Evolutionary conservation across 2,888 invertebrate genomes (phyloP).

Genomic region (Amorpha juglandis): DNA sequence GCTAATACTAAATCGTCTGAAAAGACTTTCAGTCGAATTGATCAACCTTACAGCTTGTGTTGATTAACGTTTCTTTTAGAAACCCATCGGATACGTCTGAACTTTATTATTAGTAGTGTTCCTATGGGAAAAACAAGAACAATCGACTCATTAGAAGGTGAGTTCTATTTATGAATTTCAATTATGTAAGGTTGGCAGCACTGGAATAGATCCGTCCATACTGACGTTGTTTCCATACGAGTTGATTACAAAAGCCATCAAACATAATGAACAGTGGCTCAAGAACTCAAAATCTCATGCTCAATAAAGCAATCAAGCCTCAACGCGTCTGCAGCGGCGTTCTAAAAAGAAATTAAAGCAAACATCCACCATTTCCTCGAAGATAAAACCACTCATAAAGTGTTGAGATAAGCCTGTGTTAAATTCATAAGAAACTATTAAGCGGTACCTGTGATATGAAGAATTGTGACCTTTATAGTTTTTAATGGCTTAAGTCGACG

Average conservation of each 20-base stretch:
- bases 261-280: conserved; percentile 3
- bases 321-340: conserved; percentile 24
- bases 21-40: no score
- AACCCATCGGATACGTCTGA: no score
- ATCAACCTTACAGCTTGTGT: no score
- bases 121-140: conserved; percentile 12
- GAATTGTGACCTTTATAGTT: conserved; percentile 51
- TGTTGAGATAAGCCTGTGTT: conserved; percentile 68
- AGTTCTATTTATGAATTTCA: conserved; percentile 2
- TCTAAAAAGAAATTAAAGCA: conserved; percentile 44
- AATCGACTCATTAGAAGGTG: conserved; percentile 4
- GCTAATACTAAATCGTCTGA: no score
- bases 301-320: conserved; percentile 36
- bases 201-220: not conserved
- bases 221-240: not conserved
- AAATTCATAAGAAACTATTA: conserved; percentile 70
- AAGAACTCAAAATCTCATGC: conserved; percentile 24
- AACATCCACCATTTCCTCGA: conserved; percentile 65
- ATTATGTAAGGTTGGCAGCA: not conserved
- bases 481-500: conserved; percentile 24
- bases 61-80: no score
- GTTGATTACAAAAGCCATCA: conserved; percentile 19
- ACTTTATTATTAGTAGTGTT: not conserved
- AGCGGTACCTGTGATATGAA: conserved; percentile 57
- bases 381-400: conserved; percentile 64